phyloP scores from a whole-genome alignment of 2,888 invertebrate species.

The Bibio marci region DNA sequence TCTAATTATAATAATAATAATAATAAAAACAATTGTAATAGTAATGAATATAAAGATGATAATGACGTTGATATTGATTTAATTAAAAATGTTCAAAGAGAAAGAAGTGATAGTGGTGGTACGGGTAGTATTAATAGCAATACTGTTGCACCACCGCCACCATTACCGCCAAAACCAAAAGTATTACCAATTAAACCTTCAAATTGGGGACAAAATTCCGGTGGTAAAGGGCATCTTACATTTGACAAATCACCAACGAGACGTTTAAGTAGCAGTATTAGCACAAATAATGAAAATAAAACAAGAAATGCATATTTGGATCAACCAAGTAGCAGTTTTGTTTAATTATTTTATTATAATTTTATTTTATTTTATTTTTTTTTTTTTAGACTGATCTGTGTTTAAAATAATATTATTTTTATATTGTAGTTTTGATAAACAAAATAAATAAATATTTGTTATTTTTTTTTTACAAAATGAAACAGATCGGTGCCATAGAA shows the following conservation, averaged over 20 bases:
- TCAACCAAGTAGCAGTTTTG: slow-evolving; percentile 47
- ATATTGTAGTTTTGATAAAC: no score
- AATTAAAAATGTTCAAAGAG: not conserved
- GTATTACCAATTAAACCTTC: slow-evolving; percentile 44
- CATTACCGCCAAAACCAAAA: slow-evolving; percentile 59
- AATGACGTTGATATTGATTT: not conserved
- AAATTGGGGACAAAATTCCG: slow-evolving; percentile 31
- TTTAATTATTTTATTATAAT: slow-evolving; percentile 22
- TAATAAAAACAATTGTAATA: not conserved
- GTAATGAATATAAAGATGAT: no score
- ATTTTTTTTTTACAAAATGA: not conserved
- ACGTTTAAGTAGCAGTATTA: not conserved
- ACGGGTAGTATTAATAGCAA: no score
- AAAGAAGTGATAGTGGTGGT: not conserved
- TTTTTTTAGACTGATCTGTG: no score
- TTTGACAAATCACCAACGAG: not conserved
- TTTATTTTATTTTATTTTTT: no score
- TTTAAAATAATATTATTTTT: no score
- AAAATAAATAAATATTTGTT: no score
- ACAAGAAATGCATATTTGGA: slow-evolving; percentile 36
- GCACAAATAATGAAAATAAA: not conserved
- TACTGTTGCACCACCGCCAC: slow-evolving; percentile 34
- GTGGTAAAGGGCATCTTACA: slow-evolving; percentile 8
- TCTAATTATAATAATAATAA: no score
- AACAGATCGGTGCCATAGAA: not conserved